A percentile compares a stretch with the other conserved stretches of the same genome.
phyloP scores from a whole-genome alignment of 2,888 invertebrate genomes.

The Oscheius myriophilus region DNA sequence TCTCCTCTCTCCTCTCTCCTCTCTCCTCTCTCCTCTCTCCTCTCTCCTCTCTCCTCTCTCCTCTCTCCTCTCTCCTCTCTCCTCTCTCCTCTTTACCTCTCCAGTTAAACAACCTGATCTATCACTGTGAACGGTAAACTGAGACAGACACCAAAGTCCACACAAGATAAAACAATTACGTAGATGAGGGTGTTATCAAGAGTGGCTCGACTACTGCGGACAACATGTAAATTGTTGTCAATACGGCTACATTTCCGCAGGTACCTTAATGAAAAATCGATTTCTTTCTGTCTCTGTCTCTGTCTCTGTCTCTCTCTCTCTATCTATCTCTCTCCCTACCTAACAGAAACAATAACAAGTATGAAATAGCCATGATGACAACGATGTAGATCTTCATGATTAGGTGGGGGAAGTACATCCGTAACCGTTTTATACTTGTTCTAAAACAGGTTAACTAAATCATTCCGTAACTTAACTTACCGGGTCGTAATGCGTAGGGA shows the following conservation, averaged over 20 bases:
- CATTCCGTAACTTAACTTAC: neutral
- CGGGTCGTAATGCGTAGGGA: constrained; percentile 23
- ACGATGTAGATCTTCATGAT: constrained; percentile 66
- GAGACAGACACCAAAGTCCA: constrained; percentile 68
- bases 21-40: neutral
- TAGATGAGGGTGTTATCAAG: constrained; percentile 68
- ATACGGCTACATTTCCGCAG: constrained; percentile 67
- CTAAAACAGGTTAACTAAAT: constrained; percentile 1
- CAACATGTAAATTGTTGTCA: constrained; percentile 66
- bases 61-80: neutral
- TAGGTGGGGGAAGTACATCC: constrained; percentile 68
- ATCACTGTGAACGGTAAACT: constrained; percentile 68
- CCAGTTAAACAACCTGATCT: constrained; percentile 56
- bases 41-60: neutral
- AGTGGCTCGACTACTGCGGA: constrained; percentile 53
- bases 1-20: neutral
- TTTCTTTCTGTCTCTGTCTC: constrained; percentile 2
- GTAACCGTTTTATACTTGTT: constrained; percentile 46
- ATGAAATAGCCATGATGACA: constrained; percentile 68
- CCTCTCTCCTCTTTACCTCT: neutral
- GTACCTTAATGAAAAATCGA: constrained; percentile 47
- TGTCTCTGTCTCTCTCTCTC: constrained; percentile 7
- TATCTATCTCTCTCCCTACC: constrained; percentile 32
- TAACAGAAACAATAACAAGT: constrained; percentile 64
- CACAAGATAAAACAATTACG: constrained; percentile 67